phyloP scores from a whole-genome alignment of 2,113 vertebrate genomes.

The Morone chrysops region DNA sequence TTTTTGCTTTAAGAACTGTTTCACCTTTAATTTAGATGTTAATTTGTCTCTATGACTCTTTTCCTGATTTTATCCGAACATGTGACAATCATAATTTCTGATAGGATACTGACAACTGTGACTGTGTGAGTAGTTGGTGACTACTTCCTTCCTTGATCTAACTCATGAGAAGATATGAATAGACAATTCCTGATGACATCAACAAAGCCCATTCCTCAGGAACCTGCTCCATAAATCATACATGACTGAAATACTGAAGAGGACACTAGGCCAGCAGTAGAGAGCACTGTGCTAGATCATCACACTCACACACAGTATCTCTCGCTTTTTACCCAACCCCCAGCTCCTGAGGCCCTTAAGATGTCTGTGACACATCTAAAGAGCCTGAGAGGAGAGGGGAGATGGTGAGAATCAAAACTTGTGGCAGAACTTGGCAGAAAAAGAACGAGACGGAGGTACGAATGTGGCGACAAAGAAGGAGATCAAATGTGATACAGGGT shows the following conservation, averaged over 20 bases:
- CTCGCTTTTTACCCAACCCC: conserved; percentile 68
- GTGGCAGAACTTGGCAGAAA: conserved; percentile 45
- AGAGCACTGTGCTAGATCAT: conserved; percentile 45
- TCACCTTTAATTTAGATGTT: neutral
- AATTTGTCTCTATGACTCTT: neutral
- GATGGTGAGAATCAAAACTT: conserved; percentile 68
- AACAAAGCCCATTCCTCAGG: conserved; percentile 57
- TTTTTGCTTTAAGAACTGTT: neutral
- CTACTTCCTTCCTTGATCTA: conserved; percentile 22
- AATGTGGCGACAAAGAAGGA: conserved; percentile 45
- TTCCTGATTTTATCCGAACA: neutral
- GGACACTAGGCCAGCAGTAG: conserved; percentile 42
- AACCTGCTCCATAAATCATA: conserved; percentile 71
- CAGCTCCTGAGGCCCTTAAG: conserved; percentile 68
- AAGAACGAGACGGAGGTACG: conserved; percentile 46
- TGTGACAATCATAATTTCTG: neutral
- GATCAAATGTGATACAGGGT: conserved; percentile 54
- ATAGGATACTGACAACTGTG: neutral
- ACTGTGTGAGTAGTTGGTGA: neutral
- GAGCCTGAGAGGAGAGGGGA: conserved; percentile 51
- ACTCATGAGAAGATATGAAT: conserved; percentile 42
- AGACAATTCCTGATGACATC: conserved; percentile 47
- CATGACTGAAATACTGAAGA: conserved; percentile 52
- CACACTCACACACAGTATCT: conserved; percentile 55
- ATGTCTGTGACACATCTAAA: conserved; percentile 67